These are phyloP conservation scores for Hylia prasina DNA, from an alignment of 2,113 vertebrate genomes.

Conservation along the genomic window DNA sequence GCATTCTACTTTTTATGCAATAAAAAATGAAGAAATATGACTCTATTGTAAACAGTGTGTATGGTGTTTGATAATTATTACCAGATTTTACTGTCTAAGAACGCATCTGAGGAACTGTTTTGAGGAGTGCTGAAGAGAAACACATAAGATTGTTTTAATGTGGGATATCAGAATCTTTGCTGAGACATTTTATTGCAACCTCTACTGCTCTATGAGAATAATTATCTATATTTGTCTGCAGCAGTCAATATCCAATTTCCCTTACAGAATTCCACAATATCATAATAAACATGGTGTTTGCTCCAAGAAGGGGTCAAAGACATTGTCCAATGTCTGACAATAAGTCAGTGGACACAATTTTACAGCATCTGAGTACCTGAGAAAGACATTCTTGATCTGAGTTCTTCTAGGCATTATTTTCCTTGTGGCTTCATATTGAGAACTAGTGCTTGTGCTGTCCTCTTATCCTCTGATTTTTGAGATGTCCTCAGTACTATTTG, in stretches of 20 bases:
- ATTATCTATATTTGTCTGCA: slow-evolving; percentile 14
- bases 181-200: background rate
- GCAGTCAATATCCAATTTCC: background rate
- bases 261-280: background rate
- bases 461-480: background rate
- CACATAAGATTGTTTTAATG: slow-evolving; percentile 46
- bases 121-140: slow-evolving; percentile 58
- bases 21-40: slow-evolving; percentile 72
- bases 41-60: slow-evolving; percentile 74
- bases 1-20: slow-evolving; percentile 70
- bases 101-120: slow-evolving; percentile 65
- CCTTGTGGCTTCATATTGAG: background rate
- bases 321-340: background rate
- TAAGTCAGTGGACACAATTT: background rate
- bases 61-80: slow-evolving; percentile 78
- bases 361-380: background rate
- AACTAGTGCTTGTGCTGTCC: background rate
- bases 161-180: slow-evolving; percentile 36
- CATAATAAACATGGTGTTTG: slow-evolving; percentile 4
- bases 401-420: background rate
- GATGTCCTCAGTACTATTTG: background rate
- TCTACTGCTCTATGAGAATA: background rate
- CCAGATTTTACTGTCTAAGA: slow-evolving; percentile 75
- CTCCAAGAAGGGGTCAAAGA: background rate
- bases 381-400: background rate